Percentiles rank a stretch among this genome's conserved stretches.
Conservation (phyloP, 1,140 invertebrate species). For the Caenorhabditis briggsae region DNA sequence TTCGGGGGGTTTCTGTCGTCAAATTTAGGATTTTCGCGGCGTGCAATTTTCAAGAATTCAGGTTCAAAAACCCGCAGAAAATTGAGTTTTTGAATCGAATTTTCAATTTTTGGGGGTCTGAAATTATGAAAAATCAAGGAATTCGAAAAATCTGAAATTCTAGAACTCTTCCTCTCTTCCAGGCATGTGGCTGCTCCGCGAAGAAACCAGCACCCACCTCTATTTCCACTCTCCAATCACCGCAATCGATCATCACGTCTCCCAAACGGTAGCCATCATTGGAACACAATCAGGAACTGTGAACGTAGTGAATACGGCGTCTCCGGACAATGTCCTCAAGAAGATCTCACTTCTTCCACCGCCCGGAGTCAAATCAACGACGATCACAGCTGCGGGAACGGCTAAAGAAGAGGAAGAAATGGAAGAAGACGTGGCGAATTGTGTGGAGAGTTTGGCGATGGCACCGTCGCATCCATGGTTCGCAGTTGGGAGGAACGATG, state of each 20-base stretch:
- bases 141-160: no score
- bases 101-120: no score
- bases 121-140: no score
- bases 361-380: conserved; percentile 25
- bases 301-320: conserved; percentile 52
- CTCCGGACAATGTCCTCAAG: conserved; percentile 37
- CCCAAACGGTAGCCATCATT: conserved; percentile 42
- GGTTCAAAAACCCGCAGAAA: neutral
- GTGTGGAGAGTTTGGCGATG: conserved; percentile 57
- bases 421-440: conserved; percentile 57
- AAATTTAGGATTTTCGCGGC: no score
- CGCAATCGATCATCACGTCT: conserved; percentile 52
- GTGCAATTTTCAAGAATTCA: no score
- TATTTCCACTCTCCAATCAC: conserved; percentile 56
- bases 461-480: conserved; percentile 57
- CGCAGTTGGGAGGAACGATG: conserved; percentile 61
- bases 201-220: conserved; percentile 53
- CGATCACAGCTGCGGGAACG: neutral
- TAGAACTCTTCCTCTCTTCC: neutral
- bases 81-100: neutral
- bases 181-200: conserved; percentile 55
- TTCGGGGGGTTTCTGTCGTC: no score
- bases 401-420: neutral
- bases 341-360: conserved; percentile 44
- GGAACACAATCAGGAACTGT: conserved; percentile 58